A percentile compares a stretch with the other conserved stretches of the same genome.
phyloP scores from a whole-genome alignment of 2,888 invertebrate species.

The Acanthoscelides obtectus region DNA sequence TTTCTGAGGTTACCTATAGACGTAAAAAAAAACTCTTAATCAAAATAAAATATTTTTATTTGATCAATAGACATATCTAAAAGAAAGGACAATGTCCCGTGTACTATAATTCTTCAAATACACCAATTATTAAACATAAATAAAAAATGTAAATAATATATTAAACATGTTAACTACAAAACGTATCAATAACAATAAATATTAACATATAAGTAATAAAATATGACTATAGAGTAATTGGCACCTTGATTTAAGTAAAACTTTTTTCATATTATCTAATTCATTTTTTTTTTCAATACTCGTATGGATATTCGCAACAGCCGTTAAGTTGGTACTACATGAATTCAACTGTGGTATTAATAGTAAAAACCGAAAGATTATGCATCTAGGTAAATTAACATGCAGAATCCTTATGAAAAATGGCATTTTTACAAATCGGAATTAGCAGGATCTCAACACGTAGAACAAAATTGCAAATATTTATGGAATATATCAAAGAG shows the following conservation, averaged over 20 bases:
- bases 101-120: constrained; percentile 11
- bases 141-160: constrained; percentile 22
- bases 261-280: background rate
- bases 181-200: constrained; percentile 17
- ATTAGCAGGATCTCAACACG: too few species aligned
- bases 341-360: too few species aligned
- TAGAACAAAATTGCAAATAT: too few species aligned
- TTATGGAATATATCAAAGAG: too few species aligned
- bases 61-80: constrained; percentile 8
- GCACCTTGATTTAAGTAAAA: constrained; percentile 7
- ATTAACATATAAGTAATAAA: constrained; percentile 24
- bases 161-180: constrained; percentile 22
- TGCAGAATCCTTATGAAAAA: too few species aligned
- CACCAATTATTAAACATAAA: constrained; percentile 5
- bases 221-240: constrained; percentile 22
- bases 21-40: background rate
- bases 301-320: background rate
- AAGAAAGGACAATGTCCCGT: constrained; percentile 8
- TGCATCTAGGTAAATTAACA: too few species aligned
- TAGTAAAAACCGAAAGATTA: too few species aligned
- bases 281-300: background rate
- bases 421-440: too few species aligned
- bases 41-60: constrained; percentile 14
- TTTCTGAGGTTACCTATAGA: too few species aligned
- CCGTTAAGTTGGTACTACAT: background rate